Evolutionary conservation across 2,888 invertebrate species (phyloP).

Genomic region (Trissolcus japonicus): DNA sequence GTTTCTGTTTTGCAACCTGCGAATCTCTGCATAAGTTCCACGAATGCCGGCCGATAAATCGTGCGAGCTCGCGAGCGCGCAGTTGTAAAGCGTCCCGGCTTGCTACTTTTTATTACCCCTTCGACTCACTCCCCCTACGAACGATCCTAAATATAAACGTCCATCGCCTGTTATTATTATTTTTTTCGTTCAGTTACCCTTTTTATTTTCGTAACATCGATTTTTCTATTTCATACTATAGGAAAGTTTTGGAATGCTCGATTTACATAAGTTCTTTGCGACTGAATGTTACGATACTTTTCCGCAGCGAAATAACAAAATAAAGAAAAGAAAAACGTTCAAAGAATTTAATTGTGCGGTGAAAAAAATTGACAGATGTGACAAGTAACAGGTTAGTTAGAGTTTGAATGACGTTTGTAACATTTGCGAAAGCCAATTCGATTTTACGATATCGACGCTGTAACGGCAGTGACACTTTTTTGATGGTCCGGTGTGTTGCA

Average conservation of each 20-base stretch:
- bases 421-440: slow-evolving; percentile 18
- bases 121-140: slow-evolving; percentile 36
- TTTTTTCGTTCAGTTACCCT: slow-evolving; percentile 3
- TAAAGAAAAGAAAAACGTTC: too few species aligned
- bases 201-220: not conserved
- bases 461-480: slow-evolving; percentile 41
- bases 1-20: slow-evolving; percentile 61
- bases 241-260: not conserved
- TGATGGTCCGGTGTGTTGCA: slow-evolving; percentile 21
- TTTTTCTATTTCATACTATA: not conserved
- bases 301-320: too few species aligned
- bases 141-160: slow-evolving; percentile 25
- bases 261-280: not conserved
- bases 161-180: not conserved
- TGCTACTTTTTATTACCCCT: slow-evolving; percentile 57
- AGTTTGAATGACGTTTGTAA: not conserved
- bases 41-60: slow-evolving; percentile 69
- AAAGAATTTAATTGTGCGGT: not conserved
- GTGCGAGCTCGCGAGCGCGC: slow-evolving; percentile 57
- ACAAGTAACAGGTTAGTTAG: slow-evolving; percentile 10
- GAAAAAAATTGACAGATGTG: not conserved
- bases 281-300: not conserved
- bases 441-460: slow-evolving; percentile 26
- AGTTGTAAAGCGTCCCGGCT: slow-evolving; percentile 67
- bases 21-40: slow-evolving; percentile 68